Base-by-base conservation (phyloP, 1,140 invertebrate genomes). In the Macrotrachela quadricornifera region DNA sequence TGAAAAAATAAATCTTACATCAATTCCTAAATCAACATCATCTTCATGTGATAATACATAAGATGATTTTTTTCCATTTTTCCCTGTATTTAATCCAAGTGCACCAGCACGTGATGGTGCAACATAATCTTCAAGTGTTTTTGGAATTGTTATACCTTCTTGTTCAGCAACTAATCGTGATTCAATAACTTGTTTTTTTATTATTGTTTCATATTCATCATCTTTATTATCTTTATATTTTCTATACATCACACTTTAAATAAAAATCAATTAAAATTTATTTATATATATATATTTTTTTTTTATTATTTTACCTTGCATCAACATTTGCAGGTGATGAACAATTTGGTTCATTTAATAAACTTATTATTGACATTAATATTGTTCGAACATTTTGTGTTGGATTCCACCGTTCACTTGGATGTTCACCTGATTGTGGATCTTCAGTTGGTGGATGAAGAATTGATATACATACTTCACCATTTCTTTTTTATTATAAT, bases 351-450 rank as follows among this genome's bases (percentile, higher is more conserved):
- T 99, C 94, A 73, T 97, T 99, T 57, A 99, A 74, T 45, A 99
- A 75, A 16, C 91, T 97, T 60, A 99, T 97, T 47, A 99, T 92
- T 59, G 88, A 95, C 37, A 99, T 75, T 51, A 99, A 73, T 63
- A 99, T 88, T 52, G 92, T 97, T 66, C 91, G 92, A 56, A 97
- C 92, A 68, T 87, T 96, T 74, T 99, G 94, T 51, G 94, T 97
- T 37, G 94, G 94, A 76, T 99, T 99, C 92, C 94, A 99, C 69
- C 92, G 81, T 74, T 99, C 94, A 71, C 88, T 96, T 0, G 94
- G 88, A 59, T 96, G 70, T 70, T 99, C 92, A 11, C 92, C 92
- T 61, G 85, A 94, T 64, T 96, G 92, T 43, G 92, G 92, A 73
- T 99, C 92, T 72, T 97, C 91, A 49, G 96, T 80, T 30, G 94